Percentiles rank a stretch among this genome's conserved stretches.
Evolutionary conservation across 92 coral and sea anemone genomes (phyloP).

Genomic region (Heteractis magnifica): DNA sequence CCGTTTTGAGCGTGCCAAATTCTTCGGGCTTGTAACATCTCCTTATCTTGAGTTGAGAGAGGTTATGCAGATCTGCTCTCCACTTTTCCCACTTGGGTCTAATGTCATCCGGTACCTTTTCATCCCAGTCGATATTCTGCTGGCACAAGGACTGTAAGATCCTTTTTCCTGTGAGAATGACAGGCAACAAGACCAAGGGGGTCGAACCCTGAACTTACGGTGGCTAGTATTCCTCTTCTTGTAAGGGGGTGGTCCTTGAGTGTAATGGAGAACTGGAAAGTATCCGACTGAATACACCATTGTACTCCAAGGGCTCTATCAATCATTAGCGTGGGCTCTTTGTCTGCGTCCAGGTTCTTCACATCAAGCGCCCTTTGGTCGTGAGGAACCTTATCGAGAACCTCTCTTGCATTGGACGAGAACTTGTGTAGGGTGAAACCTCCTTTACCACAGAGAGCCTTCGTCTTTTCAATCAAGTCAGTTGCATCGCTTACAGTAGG

Average conservation of each 20-base stretch:
- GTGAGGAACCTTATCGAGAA: not conserved
- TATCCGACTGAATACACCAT: constrained; percentile 2
- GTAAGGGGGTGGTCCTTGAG: not conserved
- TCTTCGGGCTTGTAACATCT: not conserved
- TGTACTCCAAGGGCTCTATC: constrained; percentile 2
- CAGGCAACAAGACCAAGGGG: not conserved
- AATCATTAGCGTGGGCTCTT: too few relatives aligned
- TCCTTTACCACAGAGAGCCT: not conserved
- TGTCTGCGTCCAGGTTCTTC: not conserved
- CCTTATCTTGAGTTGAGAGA: not conserved
- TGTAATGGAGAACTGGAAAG: not conserved
- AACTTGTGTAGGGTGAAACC: not conserved
- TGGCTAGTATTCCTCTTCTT: not conserved
- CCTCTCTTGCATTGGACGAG: not conserved
- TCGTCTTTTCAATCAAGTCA: not conserved
- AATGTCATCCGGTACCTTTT: not conserved
- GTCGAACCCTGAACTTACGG: not conserved
- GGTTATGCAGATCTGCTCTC: not conserved
- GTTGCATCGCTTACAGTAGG: too few relatives aligned
- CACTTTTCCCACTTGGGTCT: not conserved
- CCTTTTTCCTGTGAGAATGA: not conserved
- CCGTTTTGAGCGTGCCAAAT: not conserved
- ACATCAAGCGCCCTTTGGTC: not conserved
- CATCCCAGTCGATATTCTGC: not conserved
- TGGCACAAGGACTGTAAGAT: not conserved